phyloP scores from a whole-genome alignment of 2,888 invertebrate genomes.

The Halictus quadricinctus region DNA sequence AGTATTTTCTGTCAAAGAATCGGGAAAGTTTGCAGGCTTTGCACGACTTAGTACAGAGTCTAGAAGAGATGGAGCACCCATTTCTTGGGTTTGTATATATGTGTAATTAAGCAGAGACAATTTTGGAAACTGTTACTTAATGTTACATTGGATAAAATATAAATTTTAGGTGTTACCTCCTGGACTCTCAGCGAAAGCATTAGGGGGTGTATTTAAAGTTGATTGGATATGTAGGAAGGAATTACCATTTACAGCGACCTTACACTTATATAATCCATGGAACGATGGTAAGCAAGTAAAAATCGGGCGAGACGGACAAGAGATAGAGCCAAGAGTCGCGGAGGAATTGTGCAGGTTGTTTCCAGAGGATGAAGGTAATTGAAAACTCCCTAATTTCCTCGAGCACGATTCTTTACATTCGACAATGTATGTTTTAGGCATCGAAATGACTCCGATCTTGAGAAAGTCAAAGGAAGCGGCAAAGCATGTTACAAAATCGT shows the following conservation, averaged over 20 bases:
- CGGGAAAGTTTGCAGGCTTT: constrained; percentile 97
- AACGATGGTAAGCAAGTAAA: constrained; percentile 99
- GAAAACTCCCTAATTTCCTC: neutral
- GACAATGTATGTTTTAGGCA: constrained; percentile 78
- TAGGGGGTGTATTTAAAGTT: constrained; percentile 97
- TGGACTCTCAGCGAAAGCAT: constrained; percentile 94
- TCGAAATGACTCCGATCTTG: constrained; percentile 94
- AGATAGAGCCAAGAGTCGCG: constrained; percentile 97
- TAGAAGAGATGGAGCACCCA: constrained; percentile 93
- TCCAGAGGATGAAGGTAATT: constrained; percentile 92
- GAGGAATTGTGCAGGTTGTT: constrained; percentile 97
- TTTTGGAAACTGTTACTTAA: constrained; percentile 1
- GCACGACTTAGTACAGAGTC: constrained; percentile 95
- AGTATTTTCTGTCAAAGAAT: constrained; percentile 98
- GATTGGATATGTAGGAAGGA: constrained; percentile 99
- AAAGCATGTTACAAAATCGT: constrained; percentile 85
- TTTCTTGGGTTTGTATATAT: constrained; percentile 89
- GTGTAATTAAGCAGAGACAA: neutral
- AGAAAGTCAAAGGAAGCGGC: constrained; percentile 93
- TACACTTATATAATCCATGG: constrained; percentile 98
- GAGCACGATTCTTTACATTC: neutral
- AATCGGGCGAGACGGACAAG: constrained; percentile 99
- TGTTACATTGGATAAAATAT: neutral
- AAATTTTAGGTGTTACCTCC: constrained; percentile 88
- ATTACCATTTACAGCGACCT: constrained; percentile 94